Base-by-base conservation (phyloP, 2,888 invertebrate species). In the Ochropleura plecta region DNA sequence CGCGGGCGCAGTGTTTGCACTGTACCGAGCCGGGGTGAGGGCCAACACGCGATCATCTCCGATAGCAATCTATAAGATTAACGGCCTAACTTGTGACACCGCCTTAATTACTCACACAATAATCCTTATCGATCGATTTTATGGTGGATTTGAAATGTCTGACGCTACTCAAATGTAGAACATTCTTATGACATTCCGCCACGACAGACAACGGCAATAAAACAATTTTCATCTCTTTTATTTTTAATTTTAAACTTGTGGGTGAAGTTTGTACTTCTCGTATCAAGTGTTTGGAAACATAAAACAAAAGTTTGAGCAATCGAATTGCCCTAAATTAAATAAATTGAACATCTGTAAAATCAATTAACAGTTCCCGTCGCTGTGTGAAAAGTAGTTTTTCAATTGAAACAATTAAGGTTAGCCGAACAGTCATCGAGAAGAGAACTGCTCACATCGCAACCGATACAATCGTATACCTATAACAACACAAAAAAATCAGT, bases 361-460 rank as follows among this genome's bases (percentile, higher is more conserved):
- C 93, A 93, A 95, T 93, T 92, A 94, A 91, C 85, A 89, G 90
- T 94, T 92, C 88, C 88, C 91, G 87, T 89, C 89, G 88, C 89
- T 91, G 91, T 90, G 92, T 91, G 90, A 91, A 92, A 91, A 87
- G 91, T 90, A 88, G 91, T 96, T 95, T 94, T 94, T 93, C 96
- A 96, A 96, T 96, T 96, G 91, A 95, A 92, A 89, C 96, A 95
- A 96, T 96, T 96, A 92, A 93, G 96, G 96, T 94, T 93, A 95
- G 86, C 92, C 88, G 91, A 88, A 84, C 91, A 85, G 85, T 84
- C 87, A 84, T 79, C 76, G 51, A 55, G 57, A 67, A 72, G 66
- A 59, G 53, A 67, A 78, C 59, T 71, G 49, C 78, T 82, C 76
- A 70, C 73, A 73, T 30, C 30, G 30, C 70, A 62, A 78, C 16